Conservation (phyloP, 2,888 invertebrate species). For the Conistra vaccinii region DNA sequence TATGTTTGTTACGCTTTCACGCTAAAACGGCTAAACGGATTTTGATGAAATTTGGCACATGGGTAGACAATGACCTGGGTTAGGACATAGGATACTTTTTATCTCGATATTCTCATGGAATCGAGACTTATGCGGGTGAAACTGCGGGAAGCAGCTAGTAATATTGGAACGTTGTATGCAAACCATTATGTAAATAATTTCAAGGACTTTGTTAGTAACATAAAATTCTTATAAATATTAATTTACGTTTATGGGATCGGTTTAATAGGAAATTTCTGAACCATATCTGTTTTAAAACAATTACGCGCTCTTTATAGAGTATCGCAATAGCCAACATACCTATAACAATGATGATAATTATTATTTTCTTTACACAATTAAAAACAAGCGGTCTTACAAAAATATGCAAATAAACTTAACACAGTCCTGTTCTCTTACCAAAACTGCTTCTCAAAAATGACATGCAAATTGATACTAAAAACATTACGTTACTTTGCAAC, state of each 20-base stretch:
- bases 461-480: constrained; percentile 50
- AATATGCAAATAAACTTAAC: background rate
- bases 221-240: background rate
- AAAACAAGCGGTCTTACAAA: background rate
- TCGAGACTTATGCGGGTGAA: too few species aligned
- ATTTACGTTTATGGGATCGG: background rate
- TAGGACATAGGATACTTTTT: too few species aligned
- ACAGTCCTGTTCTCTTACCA: background rate
- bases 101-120: too few species aligned
- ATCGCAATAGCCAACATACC: background rate
- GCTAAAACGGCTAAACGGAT: too few species aligned
- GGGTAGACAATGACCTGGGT: too few species aligned
- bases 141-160: too few species aligned
- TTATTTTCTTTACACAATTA: too few species aligned
- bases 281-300: background rate
- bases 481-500: constrained; percentile 32
- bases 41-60: too few species aligned
- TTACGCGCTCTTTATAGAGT: background rate
- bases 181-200: background rate
- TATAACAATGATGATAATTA: background rate
- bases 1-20: too few species aligned
- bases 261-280: background rate
- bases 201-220: background rate
- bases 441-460: constrained; percentile 19
- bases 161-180: too few species aligned